Evolutionary conservation across 2,113 vertebrate genomes (phyloP), one percentile per base, ranked within the genome.

Genomic region (Myiozetetes cayanensis): DNA sequence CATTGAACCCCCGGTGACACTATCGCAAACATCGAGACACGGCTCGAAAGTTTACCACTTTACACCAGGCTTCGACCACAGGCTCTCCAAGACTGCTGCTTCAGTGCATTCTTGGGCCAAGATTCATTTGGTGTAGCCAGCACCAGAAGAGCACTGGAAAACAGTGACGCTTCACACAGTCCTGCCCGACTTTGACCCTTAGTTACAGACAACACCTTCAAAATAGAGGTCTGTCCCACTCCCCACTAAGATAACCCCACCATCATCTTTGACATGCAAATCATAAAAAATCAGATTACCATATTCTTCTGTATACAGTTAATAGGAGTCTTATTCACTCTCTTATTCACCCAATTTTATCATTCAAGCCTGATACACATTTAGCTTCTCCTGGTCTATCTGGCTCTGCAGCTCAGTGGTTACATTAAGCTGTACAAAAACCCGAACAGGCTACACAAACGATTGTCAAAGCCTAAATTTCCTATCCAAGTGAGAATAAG

Each of bases 1-100:
- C 6, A 2, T 8, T 12, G 10, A 21, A 10, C 5, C 6, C 21
- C 8, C 4, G 6, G 8, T 2, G 43, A 15, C 31, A 16, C 35
- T 7, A 0, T 1, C 9, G 58, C 12, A 6, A 70, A 20, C 41
- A 14, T 7, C 62, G 2, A 8, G 41, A 33, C 18, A 0, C 18
- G 6, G 41, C 50, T 61, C 8, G 2, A 22, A 56, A 74, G 33
- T 31, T 61, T 1, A 6, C n/a, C 5, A 0, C 35, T 55, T 33
- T 3, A 4, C 15, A 5, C 52, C 63, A 8, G 16, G 24, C 49
- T 46, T n/a, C 20, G 17, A 67, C 31, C 15, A 0, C 55, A 21
- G 21, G 12, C 24, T 50, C 13, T 23, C 33, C 30, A 3, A 14
- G 55, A 3, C n/a, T 21, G 37, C 44, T 43, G 28, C 19, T 59